Conservation (phyloP, 2,888 invertebrate genomes). For the Exephanes ischioxanthus region DNA sequence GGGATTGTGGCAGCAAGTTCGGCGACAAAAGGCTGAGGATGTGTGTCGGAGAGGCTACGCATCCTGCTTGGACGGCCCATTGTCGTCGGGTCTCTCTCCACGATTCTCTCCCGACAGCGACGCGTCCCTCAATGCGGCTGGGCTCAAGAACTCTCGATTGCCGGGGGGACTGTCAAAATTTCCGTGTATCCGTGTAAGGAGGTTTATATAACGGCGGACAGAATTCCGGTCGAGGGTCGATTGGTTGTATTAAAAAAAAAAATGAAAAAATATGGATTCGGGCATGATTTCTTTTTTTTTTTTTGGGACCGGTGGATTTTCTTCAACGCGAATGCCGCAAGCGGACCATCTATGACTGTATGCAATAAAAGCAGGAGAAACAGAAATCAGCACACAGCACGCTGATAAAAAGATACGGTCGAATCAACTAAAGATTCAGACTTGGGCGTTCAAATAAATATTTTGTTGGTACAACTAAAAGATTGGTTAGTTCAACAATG, state of each 20-base stretch:
- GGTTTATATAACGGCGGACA: not conserved
- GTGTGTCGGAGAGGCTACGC: constrained; percentile 24
- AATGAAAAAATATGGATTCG: not conserved
- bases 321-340: too few relatives aligned
- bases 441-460: too few relatives aligned
- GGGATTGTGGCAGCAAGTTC: constrained; percentile 15
- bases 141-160: constrained; percentile 48
- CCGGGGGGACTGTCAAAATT: constrained; percentile 38
- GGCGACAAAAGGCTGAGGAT: constrained; percentile 46
- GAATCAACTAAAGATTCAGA: too few relatives aligned
- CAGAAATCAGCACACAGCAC: too few relatives aligned
- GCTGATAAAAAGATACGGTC: too few relatives aligned
- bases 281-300: too few relatives aligned
- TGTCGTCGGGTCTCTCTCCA: constrained; percentile 35
- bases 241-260: not conserved
- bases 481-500: too few relatives aligned
- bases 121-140: not conserved
- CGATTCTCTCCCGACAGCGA: constrained; percentile 3
- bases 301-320: too few relatives aligned
- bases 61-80: constrained; percentile 36
- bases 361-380: too few relatives aligned
- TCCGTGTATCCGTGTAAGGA: not conserved
- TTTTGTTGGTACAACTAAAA: too few relatives aligned
- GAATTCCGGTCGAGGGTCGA: not conserved
- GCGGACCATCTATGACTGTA: too few relatives aligned